Conservation (phyloP, 37 sponge, comb jelly and placozoan species). For the Tethya wilhelma region DNA sequence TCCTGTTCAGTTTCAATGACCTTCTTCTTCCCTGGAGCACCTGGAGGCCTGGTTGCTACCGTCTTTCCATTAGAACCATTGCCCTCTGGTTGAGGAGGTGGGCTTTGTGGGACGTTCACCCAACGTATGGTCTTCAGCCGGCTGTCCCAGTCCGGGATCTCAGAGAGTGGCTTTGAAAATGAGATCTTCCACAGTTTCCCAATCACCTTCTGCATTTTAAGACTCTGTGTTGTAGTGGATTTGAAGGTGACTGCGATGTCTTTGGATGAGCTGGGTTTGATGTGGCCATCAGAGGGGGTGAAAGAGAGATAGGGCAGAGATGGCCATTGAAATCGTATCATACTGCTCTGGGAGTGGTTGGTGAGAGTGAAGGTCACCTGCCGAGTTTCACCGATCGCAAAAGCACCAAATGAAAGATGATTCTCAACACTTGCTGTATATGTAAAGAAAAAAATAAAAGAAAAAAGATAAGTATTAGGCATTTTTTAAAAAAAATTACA, state of each 20-base stretch:
- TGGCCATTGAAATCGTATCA: slow-evolving; percentile 77
- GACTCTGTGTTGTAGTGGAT: slow-evolving; percentile 50
- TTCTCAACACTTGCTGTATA: slow-evolving; percentile 54
- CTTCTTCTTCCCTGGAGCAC: slow-evolving; percentile 59
- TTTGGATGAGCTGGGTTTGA: slow-evolving; percentile 84
- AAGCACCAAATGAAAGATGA: slow-evolving; percentile 82
- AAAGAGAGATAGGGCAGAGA: slow-evolving; percentile 62
- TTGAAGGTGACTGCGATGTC: slow-evolving; percentile 86
- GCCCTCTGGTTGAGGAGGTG: neutral
- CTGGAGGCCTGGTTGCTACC: neutral
- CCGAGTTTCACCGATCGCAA: slow-evolving; percentile 73
- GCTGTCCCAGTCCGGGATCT: slow-evolving; percentile 97
- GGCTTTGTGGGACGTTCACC: slow-evolving; percentile 60
- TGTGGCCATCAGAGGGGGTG: slow-evolving; percentile 82
- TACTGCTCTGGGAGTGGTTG: slow-evolving; percentile 73
- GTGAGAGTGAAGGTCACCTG: slow-evolving; percentile 91
- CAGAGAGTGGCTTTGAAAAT: slow-evolving; percentile 58
- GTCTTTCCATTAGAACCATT: neutral
- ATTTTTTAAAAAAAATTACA: slow-evolving; percentile 2
- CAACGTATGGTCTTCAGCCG: slow-evolving; percentile 87
- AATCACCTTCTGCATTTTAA: slow-evolving; percentile 30
- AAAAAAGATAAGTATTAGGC: neutral
- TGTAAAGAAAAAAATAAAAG: neutral
- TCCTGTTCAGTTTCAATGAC: slow-evolving; percentile 89
- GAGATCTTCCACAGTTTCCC: slow-evolving; percentile 75